Percentiles rank a stretch among this genome's conserved stretches.
Conservation (phyloP, 2,113 vertebrate genomes). For the Petroica traversi region DNA sequence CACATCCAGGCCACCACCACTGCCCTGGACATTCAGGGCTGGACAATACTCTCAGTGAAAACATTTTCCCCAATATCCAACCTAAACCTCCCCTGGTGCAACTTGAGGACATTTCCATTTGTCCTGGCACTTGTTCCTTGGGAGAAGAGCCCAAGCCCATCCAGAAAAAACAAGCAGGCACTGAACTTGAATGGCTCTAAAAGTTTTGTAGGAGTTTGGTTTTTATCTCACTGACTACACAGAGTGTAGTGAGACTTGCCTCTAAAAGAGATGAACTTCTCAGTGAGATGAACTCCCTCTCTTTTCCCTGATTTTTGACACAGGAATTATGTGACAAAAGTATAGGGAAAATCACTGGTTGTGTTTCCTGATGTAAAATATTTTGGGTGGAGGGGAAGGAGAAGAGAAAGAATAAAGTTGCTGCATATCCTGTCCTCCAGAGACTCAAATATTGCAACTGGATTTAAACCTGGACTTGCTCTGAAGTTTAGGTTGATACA, state of each 20-base stretch:
- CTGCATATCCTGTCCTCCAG: not conserved
- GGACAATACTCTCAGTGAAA: rapidly evolving
- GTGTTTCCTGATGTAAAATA: not conserved
- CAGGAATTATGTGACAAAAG: not conserved
- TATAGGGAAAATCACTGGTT: not conserved
- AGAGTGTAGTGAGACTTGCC: not conserved
- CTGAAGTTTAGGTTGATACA: not conserved
- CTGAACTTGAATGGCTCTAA: rapidly evolving
- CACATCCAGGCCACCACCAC: not conserved
- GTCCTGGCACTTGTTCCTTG: not conserved
- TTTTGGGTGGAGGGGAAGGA: not conserved
- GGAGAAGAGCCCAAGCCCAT: not conserved
- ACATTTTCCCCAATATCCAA: no score
- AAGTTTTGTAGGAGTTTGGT: not conserved
- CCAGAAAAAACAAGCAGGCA: not conserved
- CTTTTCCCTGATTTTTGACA: not conserved
- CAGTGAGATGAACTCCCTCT: not conserved
- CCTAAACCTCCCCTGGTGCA: not conserved
- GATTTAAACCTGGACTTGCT: not conserved
- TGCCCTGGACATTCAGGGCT: not conserved
- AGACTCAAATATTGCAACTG: not conserved
- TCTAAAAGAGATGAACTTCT: not conserved
- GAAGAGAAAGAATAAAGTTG: not conserved
- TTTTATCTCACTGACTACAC: not conserved
- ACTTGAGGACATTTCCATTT: not conserved